Evolutionary conservation across 2,888 invertebrate species (phyloP), one percentile per base, ranked within the genome.

Genomic region (Oligia strigilis): DNA sequence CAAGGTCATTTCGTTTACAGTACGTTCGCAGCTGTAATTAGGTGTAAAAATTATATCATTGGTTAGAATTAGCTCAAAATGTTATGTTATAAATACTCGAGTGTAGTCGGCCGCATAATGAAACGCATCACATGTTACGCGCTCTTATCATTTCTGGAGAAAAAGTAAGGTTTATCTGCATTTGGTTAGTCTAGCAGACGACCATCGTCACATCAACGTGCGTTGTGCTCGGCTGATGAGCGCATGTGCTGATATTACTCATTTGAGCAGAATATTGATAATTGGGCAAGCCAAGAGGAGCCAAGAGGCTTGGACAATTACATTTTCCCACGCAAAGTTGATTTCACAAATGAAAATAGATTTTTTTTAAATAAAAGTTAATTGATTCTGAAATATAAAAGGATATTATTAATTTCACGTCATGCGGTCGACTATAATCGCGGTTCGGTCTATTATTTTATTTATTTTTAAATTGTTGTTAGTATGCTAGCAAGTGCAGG

Each of bases 401-500:
- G 17, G 29, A 46, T 29, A 29, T 52, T 36, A 62, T n/a, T n/a
- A 40, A 19, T 66, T 66, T 72, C 46, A 17, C 49, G 17, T 65
- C 55, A 40, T 73, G 72, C 40, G 40, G 70, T n/a, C 75, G 55
- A 67, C 83, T 80, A 78, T 78, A 70, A 3, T 74, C 52, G 43
- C 17, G 8, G 65, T 64, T 49, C 8, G 13, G 43, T 72, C 29
- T 65, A 75, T 62, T 69, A 55, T 66, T 67, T 66, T 76, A 88
- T 88, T 86, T 82, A 86, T 70, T 49, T 72, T 75, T 19, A 67
- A 82, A 77, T 81, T 73, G 77, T 88, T 79, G 72, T 86, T 86
- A 82, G 80, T 83, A 80, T 78, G 90, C 88, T 91, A 91, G 90
- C 86, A 80, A 87, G 67, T 60, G 71, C 82, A 85, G 88, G 91